Evolutionary conservation across 2,888 invertebrate species (phyloP).

Genomic region (Nomada ferruginata): DNA sequence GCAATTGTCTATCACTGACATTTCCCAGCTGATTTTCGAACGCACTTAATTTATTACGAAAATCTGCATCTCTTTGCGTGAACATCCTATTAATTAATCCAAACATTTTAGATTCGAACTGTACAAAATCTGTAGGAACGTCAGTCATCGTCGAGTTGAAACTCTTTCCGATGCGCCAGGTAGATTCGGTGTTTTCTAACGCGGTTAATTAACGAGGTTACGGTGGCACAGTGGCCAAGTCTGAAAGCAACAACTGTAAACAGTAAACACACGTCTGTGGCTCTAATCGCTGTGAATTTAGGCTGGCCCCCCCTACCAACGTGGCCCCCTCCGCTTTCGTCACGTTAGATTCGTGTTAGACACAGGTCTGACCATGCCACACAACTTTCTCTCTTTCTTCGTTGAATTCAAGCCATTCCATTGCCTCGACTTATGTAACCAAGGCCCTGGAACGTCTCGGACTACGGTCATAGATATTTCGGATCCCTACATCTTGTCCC

Average conservation of each 20-base stretch:
- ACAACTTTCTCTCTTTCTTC: conserved; percentile 48
- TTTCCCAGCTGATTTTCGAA: too few species aligned
- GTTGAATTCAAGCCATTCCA: background rate
- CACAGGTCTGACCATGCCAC: background rate
- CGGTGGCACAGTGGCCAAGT: conserved; percentile 56
- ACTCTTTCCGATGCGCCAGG: background rate
- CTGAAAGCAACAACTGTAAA: conserved; percentile 70
- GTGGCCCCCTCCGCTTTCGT: conserved; percentile 45
- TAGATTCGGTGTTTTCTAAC: conserved; percentile 33
- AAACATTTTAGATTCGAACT: too few species aligned
- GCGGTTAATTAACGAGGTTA: conserved; percentile 52
- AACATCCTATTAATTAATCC: too few species aligned
- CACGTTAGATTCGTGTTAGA: conserved; percentile 78
- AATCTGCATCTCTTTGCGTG: too few species aligned
- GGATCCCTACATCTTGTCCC: background rate
- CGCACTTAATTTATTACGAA: too few species aligned
- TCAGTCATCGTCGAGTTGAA: background rate
- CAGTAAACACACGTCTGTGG: conserved; percentile 73
- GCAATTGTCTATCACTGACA: too few species aligned
- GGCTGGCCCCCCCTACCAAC: conserved; percentile 38
- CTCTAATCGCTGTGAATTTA: conserved; percentile 38
- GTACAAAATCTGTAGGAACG: background rate
- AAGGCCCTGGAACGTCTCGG: background rate
- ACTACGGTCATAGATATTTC: background rate
- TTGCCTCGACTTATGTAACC: conserved; percentile 19